Percentiles rank a stretch among this genome's conserved stretches.
Evolutionary conservation across 2,888 invertebrate genomes (phyloP).

Genomic region (Keiferia lycopersicella): DNA sequence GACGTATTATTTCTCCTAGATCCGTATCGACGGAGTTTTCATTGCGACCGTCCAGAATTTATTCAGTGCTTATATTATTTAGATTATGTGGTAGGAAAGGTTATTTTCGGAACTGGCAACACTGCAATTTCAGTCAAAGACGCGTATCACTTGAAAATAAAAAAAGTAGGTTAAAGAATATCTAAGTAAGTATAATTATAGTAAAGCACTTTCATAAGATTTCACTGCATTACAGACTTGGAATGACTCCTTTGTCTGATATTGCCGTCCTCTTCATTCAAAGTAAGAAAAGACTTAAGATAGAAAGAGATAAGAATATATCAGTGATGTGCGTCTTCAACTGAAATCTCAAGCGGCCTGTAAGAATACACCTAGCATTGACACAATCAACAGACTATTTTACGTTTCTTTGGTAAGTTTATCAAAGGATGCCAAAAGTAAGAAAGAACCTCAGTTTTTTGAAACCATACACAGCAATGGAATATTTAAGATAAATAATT

Average conservation of each 20-base stretch:
- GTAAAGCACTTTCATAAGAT: not conserved
- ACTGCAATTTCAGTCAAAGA: not conserved
- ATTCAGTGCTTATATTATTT: conserved; percentile 1
- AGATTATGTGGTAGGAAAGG: conserved; percentile 6
- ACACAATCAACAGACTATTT: not conserved
- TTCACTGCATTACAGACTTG: not conserved
- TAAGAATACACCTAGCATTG: not conserved
- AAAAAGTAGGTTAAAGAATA: not conserved
- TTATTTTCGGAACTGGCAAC: conserved; percentile 1
- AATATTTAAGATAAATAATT: no score
- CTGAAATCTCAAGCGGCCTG: not conserved
- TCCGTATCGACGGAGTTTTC: not conserved
- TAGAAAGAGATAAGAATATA: not conserved
- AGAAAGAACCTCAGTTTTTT: no score
- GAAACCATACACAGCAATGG: no score
- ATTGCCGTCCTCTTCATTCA: not conserved
- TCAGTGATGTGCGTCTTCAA: not conserved
- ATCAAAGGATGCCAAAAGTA: not conserved
- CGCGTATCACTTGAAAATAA: not conserved
- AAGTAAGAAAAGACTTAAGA: not conserved
- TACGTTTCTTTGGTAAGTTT: not conserved
- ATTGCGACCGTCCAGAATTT: not conserved
- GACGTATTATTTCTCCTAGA: not conserved
- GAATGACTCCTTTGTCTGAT: not conserved
- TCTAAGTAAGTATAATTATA: not conserved